A percentile compares a stretch with the other conserved stretches of the same genome.
phyloP scores from a whole-genome alignment of 2,888 invertebrate genomes.

The Rhopalosiphum nymphaeae region DNA sequence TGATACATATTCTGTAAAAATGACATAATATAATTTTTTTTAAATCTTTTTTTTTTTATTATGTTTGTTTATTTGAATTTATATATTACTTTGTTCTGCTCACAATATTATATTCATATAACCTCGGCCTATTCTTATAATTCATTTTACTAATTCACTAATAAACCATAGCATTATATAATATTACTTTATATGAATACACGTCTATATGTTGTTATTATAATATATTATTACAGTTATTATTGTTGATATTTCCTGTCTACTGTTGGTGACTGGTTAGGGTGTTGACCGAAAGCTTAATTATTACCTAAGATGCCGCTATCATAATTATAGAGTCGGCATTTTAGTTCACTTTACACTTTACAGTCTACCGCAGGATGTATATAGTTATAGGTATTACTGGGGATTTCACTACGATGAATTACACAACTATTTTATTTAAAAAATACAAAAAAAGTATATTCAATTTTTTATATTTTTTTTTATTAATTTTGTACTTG shows the following conservation, averaged over 20 bases:
- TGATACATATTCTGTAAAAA: background rate
- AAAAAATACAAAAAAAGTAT: background rate
- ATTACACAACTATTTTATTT: background rate
- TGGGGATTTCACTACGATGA: background rate
- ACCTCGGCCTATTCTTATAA: background rate
- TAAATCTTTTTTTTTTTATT: background rate
- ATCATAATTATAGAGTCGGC: conserved; percentile 39
- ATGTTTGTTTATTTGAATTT: background rate
- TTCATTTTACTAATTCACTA: background rate
- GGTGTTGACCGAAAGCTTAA: conserved; percentile 51
- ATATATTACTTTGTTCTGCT: background rate
- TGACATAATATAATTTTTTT: background rate
- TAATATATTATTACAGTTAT: conserved; percentile 17
- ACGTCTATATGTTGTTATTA: background rate
- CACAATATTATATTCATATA: background rate
- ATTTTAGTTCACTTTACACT: conserved; percentile 36
- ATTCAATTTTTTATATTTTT: background rate
- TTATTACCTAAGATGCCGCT: conserved; percentile 48
- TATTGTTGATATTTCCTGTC: conserved; percentile 27
- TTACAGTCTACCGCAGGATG: background rate
- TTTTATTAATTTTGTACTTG: background rate
- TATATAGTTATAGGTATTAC: background rate
- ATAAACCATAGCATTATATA: conserved; percentile 22
- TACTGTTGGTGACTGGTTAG: conserved; percentile 24
- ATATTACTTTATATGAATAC: background rate